Evolutionary conservation across 2,888 invertebrate species (phyloP).

Genomic region (Erpobdella octoculata): DNA sequence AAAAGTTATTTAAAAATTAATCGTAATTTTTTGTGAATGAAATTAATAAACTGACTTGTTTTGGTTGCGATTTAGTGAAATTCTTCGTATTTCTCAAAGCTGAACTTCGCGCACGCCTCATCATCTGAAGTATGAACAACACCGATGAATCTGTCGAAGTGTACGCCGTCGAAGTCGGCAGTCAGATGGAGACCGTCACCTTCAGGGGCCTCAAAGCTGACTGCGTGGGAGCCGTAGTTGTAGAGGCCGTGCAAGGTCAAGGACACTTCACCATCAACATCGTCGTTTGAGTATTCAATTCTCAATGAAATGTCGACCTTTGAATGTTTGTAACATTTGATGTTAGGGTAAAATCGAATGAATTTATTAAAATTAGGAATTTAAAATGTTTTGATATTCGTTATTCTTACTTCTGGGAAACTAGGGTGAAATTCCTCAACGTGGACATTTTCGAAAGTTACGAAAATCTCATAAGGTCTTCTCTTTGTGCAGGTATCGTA

Average conservation of each 20-base stretch:
- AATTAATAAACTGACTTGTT: background rate
- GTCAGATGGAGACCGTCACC: background rate
- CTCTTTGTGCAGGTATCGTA: conserved; percentile 21
- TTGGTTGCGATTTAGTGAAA: background rate
- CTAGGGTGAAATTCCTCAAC: background rate
- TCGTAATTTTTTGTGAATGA: background rate
- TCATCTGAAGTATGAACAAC: background rate
- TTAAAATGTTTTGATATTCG: background rate
- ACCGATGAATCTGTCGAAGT: conserved; percentile 16
- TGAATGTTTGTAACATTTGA: too few species aligned
- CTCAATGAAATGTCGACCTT: background rate
- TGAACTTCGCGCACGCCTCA: background rate
- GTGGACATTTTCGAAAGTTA: background rate
- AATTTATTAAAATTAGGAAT: background rate
- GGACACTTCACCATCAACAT: background rate
- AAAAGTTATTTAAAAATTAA: too few species aligned
- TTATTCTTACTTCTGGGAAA: background rate
- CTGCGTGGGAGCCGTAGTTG: background rate
- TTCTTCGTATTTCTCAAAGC: background rate
- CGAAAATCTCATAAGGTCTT: conserved; percentile 6
- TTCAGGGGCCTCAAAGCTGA: background rate
- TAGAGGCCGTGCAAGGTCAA: background rate
- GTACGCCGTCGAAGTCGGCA: conserved; percentile 5
- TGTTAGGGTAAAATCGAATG: too few species aligned
- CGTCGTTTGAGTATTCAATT: background rate